Base-by-base conservation (phyloP, 2,888 invertebrate species). In the Pseudococcus longispinus region DNA sequence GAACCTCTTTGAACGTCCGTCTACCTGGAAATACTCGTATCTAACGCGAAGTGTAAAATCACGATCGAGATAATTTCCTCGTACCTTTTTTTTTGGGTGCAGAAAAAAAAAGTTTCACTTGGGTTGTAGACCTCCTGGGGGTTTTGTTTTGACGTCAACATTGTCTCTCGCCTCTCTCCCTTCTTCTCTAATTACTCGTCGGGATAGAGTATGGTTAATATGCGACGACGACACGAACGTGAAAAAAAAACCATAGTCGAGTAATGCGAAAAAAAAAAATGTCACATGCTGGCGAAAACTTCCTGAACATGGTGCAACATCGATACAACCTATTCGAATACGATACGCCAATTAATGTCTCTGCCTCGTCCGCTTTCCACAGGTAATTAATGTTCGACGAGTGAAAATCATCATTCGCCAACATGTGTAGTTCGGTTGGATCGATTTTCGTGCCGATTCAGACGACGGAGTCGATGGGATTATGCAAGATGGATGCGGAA, bases 271-370 rank as follows among this genome's bases (percentile, higher is more conserved):
- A 2, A 37, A 37, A 37, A 60, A 60, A 60, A 70, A 70, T 18
- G 29, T 32, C 70, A 18, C 70, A 70, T 70, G 4, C 18, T 18
- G 4, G 70, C 15, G 70, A 70, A 70, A 70, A 70, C 70, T 70
- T 70, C 70, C 70, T 70, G 29, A 70, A 18, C 15, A 18, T 29
- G 70, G 60, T 60, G 23, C 23, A 23, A 15, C 44, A 60, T 60
- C 74, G 74, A 9, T 29, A 70, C 70, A 29, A 70, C n/a, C 77
- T 42, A 80, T 80, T 70, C 29, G 15, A 70, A 70, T 70, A 70
- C 4, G 70, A 70, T 29, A 80, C 37, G 77, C 77, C 77, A 80
- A 80, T 80, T 80, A 80, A 80, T 42, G 77, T 80, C 77, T 80
- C 13, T 42, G 23, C 60, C 23, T 60, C 77, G 32, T 80, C 77